phyloP scores from a whole-genome alignment of 92 coral and sea anemone genomes.

The Pocillopora meandrina region DNA sequence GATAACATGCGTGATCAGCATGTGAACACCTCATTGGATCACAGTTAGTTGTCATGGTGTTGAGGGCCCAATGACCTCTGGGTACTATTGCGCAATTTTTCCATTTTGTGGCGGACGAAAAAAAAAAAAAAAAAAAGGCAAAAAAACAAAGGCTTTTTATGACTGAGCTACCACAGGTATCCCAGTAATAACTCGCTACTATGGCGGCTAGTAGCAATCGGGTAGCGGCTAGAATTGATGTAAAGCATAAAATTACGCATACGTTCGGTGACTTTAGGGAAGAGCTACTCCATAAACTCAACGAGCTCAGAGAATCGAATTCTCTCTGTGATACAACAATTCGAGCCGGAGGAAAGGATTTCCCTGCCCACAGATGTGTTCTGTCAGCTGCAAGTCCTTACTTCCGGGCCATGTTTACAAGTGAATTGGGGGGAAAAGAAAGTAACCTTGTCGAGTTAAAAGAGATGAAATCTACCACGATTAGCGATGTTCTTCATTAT shows the following conservation, averaged over 20 bases:
- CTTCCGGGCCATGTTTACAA: conserved; percentile 68
- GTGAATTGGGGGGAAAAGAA: conserved; percentile 35
- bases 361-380: conserved; percentile 65
- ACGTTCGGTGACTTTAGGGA: not conserved
- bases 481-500: conserved; percentile 50
- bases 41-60: too few species aligned
- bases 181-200: too few species aligned
- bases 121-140: too few species aligned
- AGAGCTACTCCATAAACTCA: not conserved
- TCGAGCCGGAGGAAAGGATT: conserved; percentile 60
- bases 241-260: not conserved
- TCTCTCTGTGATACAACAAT: conserved; percentile 71
- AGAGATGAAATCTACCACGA: conserved; percentile 37
- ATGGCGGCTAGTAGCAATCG: too few species aligned
- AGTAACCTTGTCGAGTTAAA: conserved; percentile 34
- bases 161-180: too few species aligned
- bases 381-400: conserved; percentile 72
- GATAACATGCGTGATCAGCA: too few species aligned
- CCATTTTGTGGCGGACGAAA: too few species aligned
- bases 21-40: too few species aligned
- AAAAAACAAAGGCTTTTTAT: too few species aligned
- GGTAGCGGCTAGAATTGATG: too few species aligned
- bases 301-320: conserved; percentile 2
- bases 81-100: too few species aligned
- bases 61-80: too few species aligned